Conservation (phyloP, 2,888 invertebrate genomes). For the Aricia artaxerxes region DNA sequence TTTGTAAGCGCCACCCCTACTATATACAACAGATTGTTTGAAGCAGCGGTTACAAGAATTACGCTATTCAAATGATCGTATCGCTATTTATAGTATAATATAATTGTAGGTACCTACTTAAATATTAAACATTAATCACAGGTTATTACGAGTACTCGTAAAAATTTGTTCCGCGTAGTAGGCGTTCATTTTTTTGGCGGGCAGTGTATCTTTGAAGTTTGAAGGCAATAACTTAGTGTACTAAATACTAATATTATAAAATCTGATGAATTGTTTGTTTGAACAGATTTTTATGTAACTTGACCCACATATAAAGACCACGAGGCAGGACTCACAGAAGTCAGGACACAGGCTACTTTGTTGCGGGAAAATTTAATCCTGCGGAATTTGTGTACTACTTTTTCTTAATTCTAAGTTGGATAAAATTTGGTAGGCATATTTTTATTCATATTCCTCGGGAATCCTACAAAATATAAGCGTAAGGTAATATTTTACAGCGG, state of each 20-base stretch:
- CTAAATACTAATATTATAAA: too few relatives aligned
- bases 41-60: slow-evolving; percentile 24
- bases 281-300: too few relatives aligned
- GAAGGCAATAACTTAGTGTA: neutral
- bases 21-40: neutral
- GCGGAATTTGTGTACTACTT: too few relatives aligned
- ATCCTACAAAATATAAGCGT: neutral
- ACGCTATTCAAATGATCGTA: slow-evolving; percentile 18
- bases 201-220: neutral
- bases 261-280: too few relatives aligned
- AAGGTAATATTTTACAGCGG: neutral
- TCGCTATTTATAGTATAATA: slow-evolving; percentile 21
- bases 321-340: too few relatives aligned
- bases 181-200: slow-evolving; percentile 3
- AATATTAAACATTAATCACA: neutral
- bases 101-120: neutral
- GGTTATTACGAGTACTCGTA: neutral
- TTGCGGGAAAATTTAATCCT: too few relatives aligned
- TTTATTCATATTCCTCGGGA: slow-evolving; percentile 5
- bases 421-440: neutral
- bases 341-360: too few relatives aligned
- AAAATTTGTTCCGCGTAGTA: slow-evolving; percentile 18
- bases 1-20: neutral
- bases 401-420: neutral
- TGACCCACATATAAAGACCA: too few relatives aligned